Evolutionary conservation across 2,888 invertebrate genomes (phyloP).

Genomic region (Synanthedon vespiformis): DNA sequence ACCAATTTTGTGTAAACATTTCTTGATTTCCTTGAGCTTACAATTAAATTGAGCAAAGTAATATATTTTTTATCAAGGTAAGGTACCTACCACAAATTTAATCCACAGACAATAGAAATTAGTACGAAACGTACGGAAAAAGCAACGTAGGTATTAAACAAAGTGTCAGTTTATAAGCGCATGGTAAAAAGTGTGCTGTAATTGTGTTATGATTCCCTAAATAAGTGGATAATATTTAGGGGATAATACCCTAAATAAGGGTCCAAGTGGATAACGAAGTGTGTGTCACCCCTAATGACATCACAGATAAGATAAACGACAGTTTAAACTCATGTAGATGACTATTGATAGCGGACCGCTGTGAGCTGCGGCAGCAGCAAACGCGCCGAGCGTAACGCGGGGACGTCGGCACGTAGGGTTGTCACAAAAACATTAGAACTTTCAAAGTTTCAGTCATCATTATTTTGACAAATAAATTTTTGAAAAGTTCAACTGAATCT

Average conservation of each 20-base stretch:
- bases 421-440: not conserved
- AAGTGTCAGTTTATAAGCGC: not conserved
- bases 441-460: not conserved
- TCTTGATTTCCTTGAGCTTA: too few relatives aligned
- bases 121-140: too few relatives aligned
- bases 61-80: too few relatives aligned
- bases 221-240: too few relatives aligned
- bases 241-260: not conserved
- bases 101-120: too few relatives aligned
- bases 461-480: not conserved
- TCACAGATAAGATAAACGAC: conserved; percentile 52
- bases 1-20: too few relatives aligned
- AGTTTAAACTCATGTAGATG: conserved; percentile 48
- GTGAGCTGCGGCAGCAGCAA: conserved; percentile 3
- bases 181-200: not conserved
- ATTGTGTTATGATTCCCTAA: not conserved
- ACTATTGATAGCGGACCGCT: conserved; percentile 23
- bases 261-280: conserved; percentile 6
- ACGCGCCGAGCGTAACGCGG: conserved; percentile 3
- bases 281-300: conserved; percentile 32
- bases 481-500: not conserved
- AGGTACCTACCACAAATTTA: too few relatives aligned
- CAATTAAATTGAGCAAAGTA: too few relatives aligned
- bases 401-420: not conserved
- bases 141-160: not conserved